Base-by-base conservation (phyloP, 2,797 vertebrate genomes). In the Microctenopoma lineatum region DNA sequence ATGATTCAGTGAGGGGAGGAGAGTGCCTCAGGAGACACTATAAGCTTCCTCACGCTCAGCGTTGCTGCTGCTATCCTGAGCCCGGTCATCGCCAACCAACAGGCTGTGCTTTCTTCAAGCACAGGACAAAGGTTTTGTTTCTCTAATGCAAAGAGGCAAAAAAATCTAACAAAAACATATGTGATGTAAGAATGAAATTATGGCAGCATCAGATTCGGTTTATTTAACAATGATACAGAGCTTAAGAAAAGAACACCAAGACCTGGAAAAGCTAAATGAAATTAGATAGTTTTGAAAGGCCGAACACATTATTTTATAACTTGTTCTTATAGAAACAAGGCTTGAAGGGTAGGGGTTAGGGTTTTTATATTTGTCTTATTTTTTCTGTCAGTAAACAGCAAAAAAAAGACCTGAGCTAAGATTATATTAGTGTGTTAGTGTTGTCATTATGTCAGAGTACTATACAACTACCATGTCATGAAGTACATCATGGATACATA, bases 1-100 rank as follows among this genome's bases (percentile, higher is more conserved):
- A 62, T 18, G 62, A 74, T 69, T 83, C 70, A 78, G 66, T 65
- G 21, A 68, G 57, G 41, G 55, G 41, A 58, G 32, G 29, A 57
- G 55, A 66, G 51, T 5, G 13, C 48, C 61, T 67, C 71, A 57
- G 81, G 70, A 77, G 55, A 65, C 26, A 52, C 56, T 74, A 54
- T 48, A 66, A 72, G 64, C 72, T 62, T 58, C 53, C 46, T 59
- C 52, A 36, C 32, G n/a, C 61, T 66, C 64, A 29, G 25, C 51
- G 47, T 45, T 65, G 39, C 59, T 72, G 42, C n/a, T 36, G 39
- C 57, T 34, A 51, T 59, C 45, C 48, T 32, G 34, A 53, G 27
- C 26, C 26, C 16, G 47, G n/a, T n/a, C 38, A 2, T 47, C 46
- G 26, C 21, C 1, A 12, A 57, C 26, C 32, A 10, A 2, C 13